Conservation (phyloP, 2,113 vertebrate genomes). For the Pluvialis apricaria region DNA sequence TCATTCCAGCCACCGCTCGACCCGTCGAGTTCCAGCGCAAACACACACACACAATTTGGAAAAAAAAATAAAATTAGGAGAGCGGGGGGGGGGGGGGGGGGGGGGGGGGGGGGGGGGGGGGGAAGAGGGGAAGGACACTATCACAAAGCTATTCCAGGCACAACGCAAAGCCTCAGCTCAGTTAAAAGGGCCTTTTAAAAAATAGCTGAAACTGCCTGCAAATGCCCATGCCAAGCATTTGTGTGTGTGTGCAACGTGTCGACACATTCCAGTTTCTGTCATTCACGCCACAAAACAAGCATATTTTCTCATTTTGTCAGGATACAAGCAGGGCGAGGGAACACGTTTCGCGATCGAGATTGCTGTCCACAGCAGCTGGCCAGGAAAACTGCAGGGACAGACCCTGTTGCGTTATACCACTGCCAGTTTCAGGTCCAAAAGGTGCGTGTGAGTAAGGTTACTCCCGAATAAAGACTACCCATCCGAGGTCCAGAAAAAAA, state of each 20-base stretch:
- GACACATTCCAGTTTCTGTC: background rate
- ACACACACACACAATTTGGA: background rate
- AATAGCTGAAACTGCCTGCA: background rate
- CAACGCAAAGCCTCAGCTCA: background rate
- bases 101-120: background rate
- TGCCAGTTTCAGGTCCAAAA: background rate
- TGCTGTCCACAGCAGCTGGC: background rate
- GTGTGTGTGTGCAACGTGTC: background rate
- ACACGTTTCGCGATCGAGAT: background rate
- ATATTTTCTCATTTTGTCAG: background rate
- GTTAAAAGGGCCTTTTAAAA: background rate
- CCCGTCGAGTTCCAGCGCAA: background rate
- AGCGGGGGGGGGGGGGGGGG: background rate
- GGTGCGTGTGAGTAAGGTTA: background rate
- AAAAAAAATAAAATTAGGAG: background rate
- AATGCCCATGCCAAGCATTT: background rate
- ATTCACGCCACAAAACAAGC: background rate
- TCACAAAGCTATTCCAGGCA: background rate
- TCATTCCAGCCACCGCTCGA: background rate
- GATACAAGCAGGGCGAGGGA: background rate
- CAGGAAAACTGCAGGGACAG: constrained; percentile 31
- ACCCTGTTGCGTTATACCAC: background rate
- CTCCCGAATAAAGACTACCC: background rate
- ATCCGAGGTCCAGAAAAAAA: background rate
- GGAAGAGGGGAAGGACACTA: background rate